phyloP scores from a whole-genome alignment of 2,113 vertebrate genomes.

The Ciconia boyciana region DNA sequence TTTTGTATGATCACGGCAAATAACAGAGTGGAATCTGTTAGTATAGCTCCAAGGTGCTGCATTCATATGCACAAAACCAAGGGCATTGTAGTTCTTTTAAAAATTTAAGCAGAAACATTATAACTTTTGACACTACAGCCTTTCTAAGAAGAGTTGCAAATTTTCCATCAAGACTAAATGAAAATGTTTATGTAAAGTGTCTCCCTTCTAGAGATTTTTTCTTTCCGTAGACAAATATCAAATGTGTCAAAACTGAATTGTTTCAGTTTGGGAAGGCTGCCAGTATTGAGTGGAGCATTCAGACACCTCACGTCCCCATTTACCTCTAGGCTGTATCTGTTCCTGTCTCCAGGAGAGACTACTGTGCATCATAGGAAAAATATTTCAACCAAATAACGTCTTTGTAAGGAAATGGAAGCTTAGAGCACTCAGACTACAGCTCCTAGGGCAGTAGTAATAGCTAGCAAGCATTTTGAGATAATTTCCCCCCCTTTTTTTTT shows the following conservation, averaged over 20 bases:
- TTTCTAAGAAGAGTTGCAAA: background rate
- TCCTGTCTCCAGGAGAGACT: slow-evolving; percentile 18
- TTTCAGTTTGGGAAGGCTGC: background rate
- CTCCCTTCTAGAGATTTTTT: background rate
- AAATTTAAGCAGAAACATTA: background rate
- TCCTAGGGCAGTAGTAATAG: background rate
- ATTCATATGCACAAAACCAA: background rate
- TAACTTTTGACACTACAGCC: background rate
- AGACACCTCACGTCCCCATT: background rate
- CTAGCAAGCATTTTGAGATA: background rate
- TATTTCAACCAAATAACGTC: background rate
- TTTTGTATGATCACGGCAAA: background rate
- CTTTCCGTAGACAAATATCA: background rate
- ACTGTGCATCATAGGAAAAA: background rate
- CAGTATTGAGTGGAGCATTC: background rate
- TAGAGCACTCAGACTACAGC: background rate
- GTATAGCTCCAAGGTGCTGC: background rate
- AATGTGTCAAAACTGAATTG: background rate
- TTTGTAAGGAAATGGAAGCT: slow-evolving; percentile 1
- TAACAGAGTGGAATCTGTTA: background rate
- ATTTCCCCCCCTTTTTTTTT: background rate
- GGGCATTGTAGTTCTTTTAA: background rate
- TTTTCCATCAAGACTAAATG: background rate
- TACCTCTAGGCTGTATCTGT: slow-evolving; percentile 20
- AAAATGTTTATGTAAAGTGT: background rate